Evolutionary conservation across 2,888 invertebrate species (phyloP).

Genomic region (Hypercompe scribonia): DNA sequence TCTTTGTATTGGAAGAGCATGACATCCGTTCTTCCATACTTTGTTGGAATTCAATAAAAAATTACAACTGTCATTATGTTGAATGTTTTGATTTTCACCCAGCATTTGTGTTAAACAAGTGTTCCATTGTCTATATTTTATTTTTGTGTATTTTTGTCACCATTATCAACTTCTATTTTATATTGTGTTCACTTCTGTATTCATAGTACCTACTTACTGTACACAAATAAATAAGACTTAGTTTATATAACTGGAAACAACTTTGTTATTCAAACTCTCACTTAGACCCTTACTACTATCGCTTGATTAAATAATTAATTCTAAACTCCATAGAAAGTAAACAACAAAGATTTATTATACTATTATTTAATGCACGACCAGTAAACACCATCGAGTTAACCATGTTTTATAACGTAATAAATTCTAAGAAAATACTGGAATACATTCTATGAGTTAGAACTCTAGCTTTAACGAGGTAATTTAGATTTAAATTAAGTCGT

Average conservation of each 20-base stretch:
- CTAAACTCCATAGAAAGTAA: constrained; percentile 1
- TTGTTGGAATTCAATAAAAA: background rate
- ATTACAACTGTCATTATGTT: background rate
- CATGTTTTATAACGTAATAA: background rate
- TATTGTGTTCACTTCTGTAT: no score
- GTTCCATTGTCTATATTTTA: background rate
- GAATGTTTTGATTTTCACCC: background rate
- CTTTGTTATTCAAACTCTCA: background rate
- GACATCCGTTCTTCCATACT: no score
- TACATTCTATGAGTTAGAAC: background rate
- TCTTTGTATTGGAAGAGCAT: no score
- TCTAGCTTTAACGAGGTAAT: background rate
- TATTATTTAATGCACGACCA: constrained; percentile 6
- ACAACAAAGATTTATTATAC: background rate
- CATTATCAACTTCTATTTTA: background rate
- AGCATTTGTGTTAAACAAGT: background rate
- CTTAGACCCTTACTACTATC: background rate
- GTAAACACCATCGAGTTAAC: background rate
- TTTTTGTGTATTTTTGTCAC: background rate
- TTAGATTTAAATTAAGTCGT: background rate
- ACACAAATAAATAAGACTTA: background rate
- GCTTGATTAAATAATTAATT: constrained; percentile 2
- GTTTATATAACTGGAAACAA: background rate
- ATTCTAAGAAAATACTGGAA: background rate
- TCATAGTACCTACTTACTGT: background rate